Evolutionary conservation across 2,888 invertebrate genomes (phyloP).

Genomic region (Perizoma flavofasciatum): DNA sequence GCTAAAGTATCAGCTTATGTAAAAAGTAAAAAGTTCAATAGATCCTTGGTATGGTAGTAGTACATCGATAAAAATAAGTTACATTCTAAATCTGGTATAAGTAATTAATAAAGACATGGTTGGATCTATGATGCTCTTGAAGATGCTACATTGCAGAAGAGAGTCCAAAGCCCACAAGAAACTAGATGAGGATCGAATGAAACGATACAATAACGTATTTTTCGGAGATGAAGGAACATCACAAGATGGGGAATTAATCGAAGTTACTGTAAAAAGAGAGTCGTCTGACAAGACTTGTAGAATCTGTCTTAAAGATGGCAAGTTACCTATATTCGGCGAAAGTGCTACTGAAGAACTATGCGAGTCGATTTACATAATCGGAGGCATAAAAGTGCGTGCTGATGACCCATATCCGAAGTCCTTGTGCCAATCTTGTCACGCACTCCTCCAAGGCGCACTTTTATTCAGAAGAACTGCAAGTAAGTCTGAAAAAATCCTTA

Average conservation of each 20-base stretch:
- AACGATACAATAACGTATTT: background rate
- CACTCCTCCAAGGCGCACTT: slow-evolving; percentile 64
- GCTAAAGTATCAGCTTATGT: too few species aligned
- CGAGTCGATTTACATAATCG: slow-evolving; percentile 53
- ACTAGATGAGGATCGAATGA: background rate
- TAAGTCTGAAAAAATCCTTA: slow-evolving; percentile 56
- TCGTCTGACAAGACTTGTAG: slow-evolving; percentile 38
- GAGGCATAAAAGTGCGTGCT: slow-evolving; percentile 53
- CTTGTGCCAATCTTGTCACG: slow-evolving; percentile 62
- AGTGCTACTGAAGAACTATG: slow-evolving; percentile 48
- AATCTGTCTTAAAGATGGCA: slow-evolving; percentile 69
- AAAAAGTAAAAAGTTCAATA: too few species aligned
- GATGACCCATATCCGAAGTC: slow-evolving; percentile 66
- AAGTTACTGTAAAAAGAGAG: slow-evolving; percentile 14
- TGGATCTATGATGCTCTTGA: slow-evolving; percentile 19
- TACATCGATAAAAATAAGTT: too few species aligned
- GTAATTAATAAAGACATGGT: slow-evolving; percentile 15
- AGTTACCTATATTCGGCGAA: slow-evolving; percentile 59
- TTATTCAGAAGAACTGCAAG: slow-evolving; percentile 69
- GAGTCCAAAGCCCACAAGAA: slow-evolving; percentile 2
- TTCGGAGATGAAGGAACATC: slow-evolving; percentile 12
- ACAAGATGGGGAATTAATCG: background rate
- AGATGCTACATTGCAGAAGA: slow-evolving; percentile 31
- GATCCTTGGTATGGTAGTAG: too few species aligned
- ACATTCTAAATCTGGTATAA: too few species aligned